Conservation (phyloP, 1,140 invertebrate species). For the Gryllus bimaculatus region DNA sequence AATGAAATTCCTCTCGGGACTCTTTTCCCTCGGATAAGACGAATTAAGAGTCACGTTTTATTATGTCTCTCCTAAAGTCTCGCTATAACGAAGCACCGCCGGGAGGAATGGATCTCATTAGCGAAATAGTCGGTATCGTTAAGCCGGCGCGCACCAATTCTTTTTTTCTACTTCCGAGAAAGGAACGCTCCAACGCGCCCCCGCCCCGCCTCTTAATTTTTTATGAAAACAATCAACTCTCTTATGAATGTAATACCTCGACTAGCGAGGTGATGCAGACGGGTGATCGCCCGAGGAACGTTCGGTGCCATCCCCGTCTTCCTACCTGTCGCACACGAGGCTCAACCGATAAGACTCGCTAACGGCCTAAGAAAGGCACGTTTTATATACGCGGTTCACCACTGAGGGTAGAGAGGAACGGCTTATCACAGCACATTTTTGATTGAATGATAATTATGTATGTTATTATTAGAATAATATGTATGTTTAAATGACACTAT, state of each 20-base stretch:
- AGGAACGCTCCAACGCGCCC: background rate
- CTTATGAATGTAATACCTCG: background rate
- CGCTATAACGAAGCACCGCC: background rate
- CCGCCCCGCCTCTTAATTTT: background rate
- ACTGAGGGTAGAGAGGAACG: too few species aligned
- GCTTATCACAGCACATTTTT: too few species aligned
- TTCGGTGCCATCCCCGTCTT: too few species aligned
- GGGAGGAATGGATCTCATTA: background rate
- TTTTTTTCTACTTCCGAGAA: background rate
- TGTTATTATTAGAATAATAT: too few species aligned
- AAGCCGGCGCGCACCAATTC: background rate
- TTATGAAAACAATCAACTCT: background rate
- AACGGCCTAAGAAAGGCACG: too few species aligned
- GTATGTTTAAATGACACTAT: too few species aligned
- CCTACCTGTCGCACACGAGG: too few species aligned
- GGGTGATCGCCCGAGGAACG: background rate
- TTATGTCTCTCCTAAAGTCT: background rate
- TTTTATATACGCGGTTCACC: too few species aligned
- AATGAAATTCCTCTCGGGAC: background rate
- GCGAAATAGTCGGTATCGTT: background rate
- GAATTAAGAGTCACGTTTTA: slow-evolving; percentile 5
- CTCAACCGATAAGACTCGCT: too few species aligned
- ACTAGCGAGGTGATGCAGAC: background rate
- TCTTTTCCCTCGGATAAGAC: slow-evolving; percentile 3
- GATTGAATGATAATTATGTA: too few species aligned